These are phyloP conservation scores for Strix aluco DNA, from an alignment of 2,113 vertebrate genomes.

Conservation along the genomic window DNA sequence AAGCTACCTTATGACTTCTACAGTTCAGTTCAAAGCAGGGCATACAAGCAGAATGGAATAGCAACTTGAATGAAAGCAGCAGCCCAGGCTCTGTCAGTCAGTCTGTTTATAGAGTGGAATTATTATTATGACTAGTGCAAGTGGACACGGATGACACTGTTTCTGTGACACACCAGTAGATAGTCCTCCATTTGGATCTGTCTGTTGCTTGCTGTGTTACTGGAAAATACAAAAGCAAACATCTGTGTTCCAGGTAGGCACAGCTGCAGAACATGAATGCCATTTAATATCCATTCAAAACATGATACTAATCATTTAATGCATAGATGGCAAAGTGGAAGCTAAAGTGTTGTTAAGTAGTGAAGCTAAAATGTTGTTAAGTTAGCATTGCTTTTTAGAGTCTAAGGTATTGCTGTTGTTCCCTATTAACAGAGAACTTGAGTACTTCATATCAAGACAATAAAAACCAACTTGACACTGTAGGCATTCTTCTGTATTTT, in stretches of 20 bases:
- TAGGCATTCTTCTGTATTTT: background rate
- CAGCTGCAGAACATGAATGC: background rate
- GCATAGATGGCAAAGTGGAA: background rate
- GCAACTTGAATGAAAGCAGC: background rate
- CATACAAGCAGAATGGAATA: background rate
- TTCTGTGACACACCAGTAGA: slow-evolving; percentile 46
- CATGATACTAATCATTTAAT: background rate
- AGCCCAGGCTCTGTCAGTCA: background rate
- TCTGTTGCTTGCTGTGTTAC: slow-evolving; percentile 20
- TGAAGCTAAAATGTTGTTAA: background rate
- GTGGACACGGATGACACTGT: slow-evolving; percentile 39
- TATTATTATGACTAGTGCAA: slow-evolving; percentile 36
- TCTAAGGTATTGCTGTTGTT: background rate
- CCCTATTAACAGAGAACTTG: background rate
- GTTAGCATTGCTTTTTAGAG: background rate
- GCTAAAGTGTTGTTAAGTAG: background rate
- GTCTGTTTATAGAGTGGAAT: slow-evolving; percentile 20
- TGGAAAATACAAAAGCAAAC: background rate
- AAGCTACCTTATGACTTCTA: background rate
- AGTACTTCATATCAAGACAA: background rate
- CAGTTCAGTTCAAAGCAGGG: background rate
- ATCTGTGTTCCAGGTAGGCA: slow-evolving; percentile 29
- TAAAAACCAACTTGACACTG: background rate
- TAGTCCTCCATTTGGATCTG: slow-evolving; percentile 45
- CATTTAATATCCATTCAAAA: background rate